These are phyloP conservation scores for Doryteuthis pealeii DNA, from an alignment of 1,140 invertebrate species.

Conservation along the genomic window DNA sequence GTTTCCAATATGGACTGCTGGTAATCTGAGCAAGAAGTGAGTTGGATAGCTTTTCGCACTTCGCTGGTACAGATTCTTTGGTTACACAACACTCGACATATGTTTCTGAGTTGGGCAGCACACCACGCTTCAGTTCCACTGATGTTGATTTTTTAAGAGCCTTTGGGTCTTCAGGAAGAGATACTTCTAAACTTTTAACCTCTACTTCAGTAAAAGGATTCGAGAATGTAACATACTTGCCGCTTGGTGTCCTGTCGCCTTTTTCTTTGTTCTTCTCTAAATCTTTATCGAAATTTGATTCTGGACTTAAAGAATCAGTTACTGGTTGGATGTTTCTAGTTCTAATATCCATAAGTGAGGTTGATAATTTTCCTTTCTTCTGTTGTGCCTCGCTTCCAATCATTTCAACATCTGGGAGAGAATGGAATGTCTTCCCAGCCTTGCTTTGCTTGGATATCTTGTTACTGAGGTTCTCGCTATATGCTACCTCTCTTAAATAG, in stretches of 20 bases:
- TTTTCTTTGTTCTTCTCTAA: no score
- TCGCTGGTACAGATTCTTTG: slow-evolving; percentile 1
- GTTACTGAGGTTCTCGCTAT: neutral
- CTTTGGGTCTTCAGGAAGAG: neutral
- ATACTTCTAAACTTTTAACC: neutral
- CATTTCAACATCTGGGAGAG: slow-evolving; percentile 2
- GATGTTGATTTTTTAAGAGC: neutral
- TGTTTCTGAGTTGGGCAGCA: neutral
- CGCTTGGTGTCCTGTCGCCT: neutral
- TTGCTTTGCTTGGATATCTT: slow-evolving; percentile 1
- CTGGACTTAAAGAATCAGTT: neutral
- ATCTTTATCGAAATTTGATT: neutral
- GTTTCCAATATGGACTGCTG: neutral
- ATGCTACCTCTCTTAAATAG: neutral
- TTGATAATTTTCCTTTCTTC: neutral
- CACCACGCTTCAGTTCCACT: slow-evolving; percentile 5
- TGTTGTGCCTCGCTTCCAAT: neutral
- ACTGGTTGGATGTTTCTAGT: neutral
- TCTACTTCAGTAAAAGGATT: neutral
- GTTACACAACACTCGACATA: neutral
- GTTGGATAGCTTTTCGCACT: slow-evolving; percentile 3
- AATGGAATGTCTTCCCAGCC: neutral
- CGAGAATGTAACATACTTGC: neutral
- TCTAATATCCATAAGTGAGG: neutral
- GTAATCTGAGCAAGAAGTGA: slow-evolving; percentile 8